Evolutionary conservation across 1,140 invertebrate species (phyloP).

Genomic region (Grapholita molesta): DNA sequence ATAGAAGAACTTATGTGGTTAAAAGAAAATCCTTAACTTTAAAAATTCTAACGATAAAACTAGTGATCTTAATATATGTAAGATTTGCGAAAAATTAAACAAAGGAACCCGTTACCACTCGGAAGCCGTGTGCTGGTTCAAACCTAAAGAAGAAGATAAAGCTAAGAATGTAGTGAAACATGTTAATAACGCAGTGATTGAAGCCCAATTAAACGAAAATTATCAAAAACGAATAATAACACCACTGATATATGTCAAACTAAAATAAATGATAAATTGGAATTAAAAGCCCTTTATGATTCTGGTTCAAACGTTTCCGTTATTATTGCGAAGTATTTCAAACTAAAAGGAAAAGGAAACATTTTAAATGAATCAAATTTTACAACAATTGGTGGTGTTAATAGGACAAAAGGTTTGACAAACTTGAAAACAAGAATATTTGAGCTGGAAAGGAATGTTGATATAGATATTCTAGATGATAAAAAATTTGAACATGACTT

Average conservation of each 20-base stretch:
- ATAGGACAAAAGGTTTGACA: constrained; percentile 31
- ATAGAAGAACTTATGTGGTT: constrained; percentile 18
- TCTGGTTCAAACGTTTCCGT: constrained; percentile 39
- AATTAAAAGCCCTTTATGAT: constrained; percentile 33
- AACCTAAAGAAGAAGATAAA: not conserved
- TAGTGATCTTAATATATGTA: constrained; percentile 23
- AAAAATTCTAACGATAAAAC: not conserved
- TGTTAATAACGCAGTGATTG: not conserved
- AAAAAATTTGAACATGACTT: constrained; percentile 3
- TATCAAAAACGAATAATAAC: constrained; percentile 8
- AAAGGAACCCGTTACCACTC: constrained; percentile 31
- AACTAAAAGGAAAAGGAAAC: constrained; percentile 29
- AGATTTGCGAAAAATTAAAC: constrained; percentile 29
- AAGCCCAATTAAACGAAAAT: constrained; percentile 63
- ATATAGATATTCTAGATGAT: not conserved
- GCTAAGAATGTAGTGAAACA: constrained; percentile 2
- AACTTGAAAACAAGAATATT: constrained; percentile 28
- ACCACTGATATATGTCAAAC: constrained; percentile 28
- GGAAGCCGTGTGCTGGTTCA: constrained; percentile 29
- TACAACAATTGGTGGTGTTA: constrained; percentile 39
- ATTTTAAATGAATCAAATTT: constrained; percentile 25
- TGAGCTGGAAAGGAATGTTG: constrained; percentile 51
- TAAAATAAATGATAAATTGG: constrained; percentile 33
- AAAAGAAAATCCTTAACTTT: not conserved
- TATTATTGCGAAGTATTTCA: constrained; percentile 40